These are phyloP conservation scores for Diabrotica undecimpunctata DNA, from an alignment of 1,140 invertebrate species.

Conservation along the genomic window DNA sequence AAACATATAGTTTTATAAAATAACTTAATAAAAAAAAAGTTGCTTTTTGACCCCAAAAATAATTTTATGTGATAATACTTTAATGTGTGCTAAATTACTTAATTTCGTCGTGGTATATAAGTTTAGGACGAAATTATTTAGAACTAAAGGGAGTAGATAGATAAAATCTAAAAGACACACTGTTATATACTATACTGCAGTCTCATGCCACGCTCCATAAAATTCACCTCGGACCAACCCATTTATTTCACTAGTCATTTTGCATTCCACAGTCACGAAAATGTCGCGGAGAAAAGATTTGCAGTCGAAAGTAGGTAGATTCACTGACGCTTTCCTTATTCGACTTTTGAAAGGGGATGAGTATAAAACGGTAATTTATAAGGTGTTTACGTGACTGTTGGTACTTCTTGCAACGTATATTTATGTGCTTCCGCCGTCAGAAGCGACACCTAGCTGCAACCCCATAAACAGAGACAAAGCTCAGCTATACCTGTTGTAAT, in stretches of 20 bases:
- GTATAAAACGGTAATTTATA: constrained; percentile 10
- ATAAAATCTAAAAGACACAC: too few relatives aligned
- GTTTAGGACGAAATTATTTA: too few relatives aligned
- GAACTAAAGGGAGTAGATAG: too few relatives aligned
- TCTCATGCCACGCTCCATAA: too few relatives aligned
- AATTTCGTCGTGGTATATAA: too few relatives aligned
- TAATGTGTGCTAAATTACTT: too few relatives aligned
- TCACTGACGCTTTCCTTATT: constrained; percentile 3
- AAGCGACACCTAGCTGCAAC: background rate
- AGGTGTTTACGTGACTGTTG: constrained; percentile 11
- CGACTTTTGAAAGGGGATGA: background rate
- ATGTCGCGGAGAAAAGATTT: background rate
- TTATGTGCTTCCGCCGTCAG: background rate
- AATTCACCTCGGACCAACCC: too few relatives aligned
- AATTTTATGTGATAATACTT: too few relatives aligned
- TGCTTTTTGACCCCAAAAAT: too few relatives aligned
- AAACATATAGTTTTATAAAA: too few relatives aligned
- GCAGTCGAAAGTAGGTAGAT: constrained; percentile 3
- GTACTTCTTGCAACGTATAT: background rate
- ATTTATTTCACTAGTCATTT: background rate
- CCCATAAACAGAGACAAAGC: constrained; percentile 11
- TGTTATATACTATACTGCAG: too few relatives aligned
- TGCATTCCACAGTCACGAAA: background rate
- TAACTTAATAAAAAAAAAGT: too few relatives aligned
- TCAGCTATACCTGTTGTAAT: constrained; percentile 7